Conservation (phyloP, 2,113 vertebrate genomes). For the Phalacrocorax pelagicus region DNA sequence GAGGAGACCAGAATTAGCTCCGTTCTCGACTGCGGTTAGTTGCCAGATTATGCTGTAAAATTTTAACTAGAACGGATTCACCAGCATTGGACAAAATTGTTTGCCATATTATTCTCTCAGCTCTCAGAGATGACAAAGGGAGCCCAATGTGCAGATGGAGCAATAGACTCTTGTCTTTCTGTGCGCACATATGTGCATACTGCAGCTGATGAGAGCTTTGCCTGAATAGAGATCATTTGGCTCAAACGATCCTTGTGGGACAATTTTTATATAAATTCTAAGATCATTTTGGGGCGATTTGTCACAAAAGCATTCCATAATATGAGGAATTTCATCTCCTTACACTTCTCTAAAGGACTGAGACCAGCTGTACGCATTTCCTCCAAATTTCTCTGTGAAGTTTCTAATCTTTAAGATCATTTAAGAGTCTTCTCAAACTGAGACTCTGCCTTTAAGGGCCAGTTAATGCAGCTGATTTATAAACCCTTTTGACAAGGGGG, state of each 20-base stretch:
- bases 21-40: background rate
- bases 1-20: background rate
- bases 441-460: background rate
- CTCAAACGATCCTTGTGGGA: background rate
- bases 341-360: background rate
- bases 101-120: background rate
- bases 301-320: background rate
- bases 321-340: slow-evolving; percentile 11
- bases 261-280: background rate
- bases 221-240: slow-evolving; percentile 12
- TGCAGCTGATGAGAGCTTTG: slow-evolving; percentile 15
- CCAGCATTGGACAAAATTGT: background rate
- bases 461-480: background rate
- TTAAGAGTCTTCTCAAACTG: background rate
- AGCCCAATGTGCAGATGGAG: background rate
- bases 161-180: background rate
- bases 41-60: background rate
- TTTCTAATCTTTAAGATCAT: background rate
- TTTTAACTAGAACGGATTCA: background rate
- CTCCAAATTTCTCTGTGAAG: background rate
- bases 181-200: background rate
- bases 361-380: background rate
- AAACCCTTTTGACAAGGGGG: slow-evolving; percentile 9
- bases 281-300: background rate
- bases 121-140: background rate